Percentiles rank a stretch among this genome's conserved stretches.
Evolutionary conservation across 1,140 invertebrate species (phyloP).

Genomic region (Sminthurinus signatus): DNA sequence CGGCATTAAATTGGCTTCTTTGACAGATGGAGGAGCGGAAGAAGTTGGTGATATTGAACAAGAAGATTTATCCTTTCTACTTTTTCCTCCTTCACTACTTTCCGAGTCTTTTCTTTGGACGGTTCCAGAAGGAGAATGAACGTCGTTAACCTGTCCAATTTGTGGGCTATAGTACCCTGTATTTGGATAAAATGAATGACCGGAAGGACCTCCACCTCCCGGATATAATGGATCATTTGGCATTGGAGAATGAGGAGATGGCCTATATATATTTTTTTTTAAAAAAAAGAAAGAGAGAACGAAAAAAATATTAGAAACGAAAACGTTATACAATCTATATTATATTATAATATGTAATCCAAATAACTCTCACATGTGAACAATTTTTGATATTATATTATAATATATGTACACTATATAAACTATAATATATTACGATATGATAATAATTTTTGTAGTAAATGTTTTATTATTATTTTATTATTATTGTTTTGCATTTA

Average conservation of each 20-base stretch:
- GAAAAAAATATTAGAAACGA: no score
- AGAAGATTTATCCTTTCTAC: constrained; percentile 41
- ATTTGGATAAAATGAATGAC: constrained; percentile 29
- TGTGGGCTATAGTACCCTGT: constrained; percentile 41
- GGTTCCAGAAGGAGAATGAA: constrained; percentile 31
- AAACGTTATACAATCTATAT: no score
- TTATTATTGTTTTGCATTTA: no score
- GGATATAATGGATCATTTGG: constrained; percentile 32
- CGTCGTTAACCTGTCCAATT: constrained; percentile 36
- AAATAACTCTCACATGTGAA: no score
- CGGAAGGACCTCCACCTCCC: constrained; percentile 18
- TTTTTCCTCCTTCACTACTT: constrained; percentile 40
- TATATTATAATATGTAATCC: no score
- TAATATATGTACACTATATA: no score
- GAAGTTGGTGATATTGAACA: constrained; percentile 41
- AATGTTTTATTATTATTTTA: no score
- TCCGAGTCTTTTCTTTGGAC: constrained; percentile 42
- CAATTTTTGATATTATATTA: no score
- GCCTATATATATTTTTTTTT: no score
- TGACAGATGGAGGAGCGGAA: constrained; percentile 46
- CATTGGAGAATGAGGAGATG: constrained; percentile 39
- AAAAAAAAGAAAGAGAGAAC: no score
- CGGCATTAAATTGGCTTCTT: constrained; percentile 88
- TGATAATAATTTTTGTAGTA: no score
- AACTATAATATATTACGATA: no score